A percentile compares a stretch with the other conserved stretches of the same genome.
Conservation (phyloP, 2,113 vertebrate genomes). For the Callionymus lyra region DNA sequence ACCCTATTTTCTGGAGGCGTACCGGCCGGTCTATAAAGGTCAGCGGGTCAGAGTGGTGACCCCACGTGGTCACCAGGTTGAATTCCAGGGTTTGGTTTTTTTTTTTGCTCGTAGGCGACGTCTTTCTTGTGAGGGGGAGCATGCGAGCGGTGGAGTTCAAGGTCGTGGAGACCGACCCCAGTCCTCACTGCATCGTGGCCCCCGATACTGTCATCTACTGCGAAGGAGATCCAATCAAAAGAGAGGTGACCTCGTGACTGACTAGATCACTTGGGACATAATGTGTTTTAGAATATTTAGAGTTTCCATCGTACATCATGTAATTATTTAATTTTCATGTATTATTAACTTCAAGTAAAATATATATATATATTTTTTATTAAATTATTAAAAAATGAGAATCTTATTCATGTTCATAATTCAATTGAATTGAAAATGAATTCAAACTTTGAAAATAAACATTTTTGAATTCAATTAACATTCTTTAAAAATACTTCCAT, state of each 20-base stretch:
- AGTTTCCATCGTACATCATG: too few species aligned
- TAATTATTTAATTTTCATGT: too few species aligned
- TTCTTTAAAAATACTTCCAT: too few species aligned
- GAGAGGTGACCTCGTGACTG: constrained; percentile 74
- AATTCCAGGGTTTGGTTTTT: neutral
- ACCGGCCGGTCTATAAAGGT: constrained; percentile 98
- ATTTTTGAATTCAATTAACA: too few species aligned
- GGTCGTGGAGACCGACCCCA: constrained; percentile 96
- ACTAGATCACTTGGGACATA: constrained; percentile 1
- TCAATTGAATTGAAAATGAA: too few species aligned
- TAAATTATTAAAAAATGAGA: too few species aligned
- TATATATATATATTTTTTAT: too few species aligned
- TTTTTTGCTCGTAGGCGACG: constrained; percentile 78
- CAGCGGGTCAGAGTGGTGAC: constrained; percentile 1
- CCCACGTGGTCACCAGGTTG: neutral
- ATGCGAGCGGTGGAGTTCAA: constrained; percentile 99
- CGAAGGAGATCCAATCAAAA: constrained; percentile 94
- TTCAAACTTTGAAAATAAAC: too few species aligned
- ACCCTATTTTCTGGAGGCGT: constrained; percentile 97
- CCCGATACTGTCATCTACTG: constrained; percentile 97
- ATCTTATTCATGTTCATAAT: too few species aligned
- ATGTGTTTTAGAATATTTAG: too few species aligned
- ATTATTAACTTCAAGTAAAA: too few species aligned
- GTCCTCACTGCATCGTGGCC: constrained; percentile 94
- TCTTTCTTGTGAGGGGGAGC: constrained; percentile 93